Evolutionary conservation across 1,140 invertebrate genomes (phyloP).

Genomic region (Drosophila orosa): DNA sequence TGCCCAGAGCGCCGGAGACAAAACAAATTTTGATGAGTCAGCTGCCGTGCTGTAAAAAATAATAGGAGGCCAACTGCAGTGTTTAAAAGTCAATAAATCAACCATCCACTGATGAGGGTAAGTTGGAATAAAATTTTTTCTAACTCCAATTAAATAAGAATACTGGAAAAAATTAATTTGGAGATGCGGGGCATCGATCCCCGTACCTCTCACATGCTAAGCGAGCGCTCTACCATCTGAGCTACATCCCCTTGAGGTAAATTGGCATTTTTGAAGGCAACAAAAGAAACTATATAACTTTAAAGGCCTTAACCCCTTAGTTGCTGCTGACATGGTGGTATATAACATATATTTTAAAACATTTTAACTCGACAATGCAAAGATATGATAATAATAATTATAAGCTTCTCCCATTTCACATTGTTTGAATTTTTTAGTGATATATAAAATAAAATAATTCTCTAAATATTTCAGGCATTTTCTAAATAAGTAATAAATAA

Average conservation of each 20-base stretch:
- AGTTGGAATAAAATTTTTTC: constrained; percentile 6
- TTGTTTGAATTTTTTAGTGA: too few relatives aligned
- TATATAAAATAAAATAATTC: too few relatives aligned
- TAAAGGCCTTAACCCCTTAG: constrained; percentile 1
- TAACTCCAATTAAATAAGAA: constrained; percentile 64
- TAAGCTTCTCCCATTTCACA: too few relatives aligned
- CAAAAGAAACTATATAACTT: background rate
- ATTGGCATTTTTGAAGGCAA: background rate
- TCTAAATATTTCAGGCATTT: too few relatives aligned
- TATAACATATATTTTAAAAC: too few relatives aligned
- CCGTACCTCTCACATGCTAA: constrained; percentile 93
- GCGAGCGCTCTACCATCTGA: constrained; percentile 94
- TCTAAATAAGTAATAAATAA: too few relatives aligned
- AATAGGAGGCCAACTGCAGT: constrained; percentile 46
- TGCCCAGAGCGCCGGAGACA: constrained; percentile 62
- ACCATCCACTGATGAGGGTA: constrained; percentile 66
- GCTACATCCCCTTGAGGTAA: constrained; percentile 85
- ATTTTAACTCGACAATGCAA: too few relatives aligned
- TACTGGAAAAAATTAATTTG: constrained; percentile 25
- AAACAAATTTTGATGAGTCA: constrained; percentile 81
- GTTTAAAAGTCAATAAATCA: constrained; percentile 82
- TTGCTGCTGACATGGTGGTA: background rate
- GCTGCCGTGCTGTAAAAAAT: constrained; percentile 58
- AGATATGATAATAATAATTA: too few relatives aligned
- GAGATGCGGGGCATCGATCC: constrained; percentile 91